phyloP scores from a whole-genome alignment of 2,888 invertebrate genomes.

The Neoitamus cyanurus region DNA sequence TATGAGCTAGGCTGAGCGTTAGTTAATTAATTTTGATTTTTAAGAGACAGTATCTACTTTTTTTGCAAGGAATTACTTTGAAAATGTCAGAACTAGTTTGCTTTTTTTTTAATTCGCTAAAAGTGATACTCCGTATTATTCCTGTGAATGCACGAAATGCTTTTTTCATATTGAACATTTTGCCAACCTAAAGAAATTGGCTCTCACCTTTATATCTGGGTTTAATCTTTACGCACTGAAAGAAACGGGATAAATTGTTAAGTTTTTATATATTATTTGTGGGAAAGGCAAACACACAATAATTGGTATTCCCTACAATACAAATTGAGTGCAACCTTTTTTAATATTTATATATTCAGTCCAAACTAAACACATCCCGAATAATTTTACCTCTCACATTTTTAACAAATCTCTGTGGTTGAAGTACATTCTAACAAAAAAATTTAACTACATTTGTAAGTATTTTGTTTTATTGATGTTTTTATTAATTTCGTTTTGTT shows the following conservation, averaged over 20 bases:
- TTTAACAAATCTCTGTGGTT: not conserved
- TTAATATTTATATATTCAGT: not conserved
- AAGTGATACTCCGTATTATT: too few species aligned
- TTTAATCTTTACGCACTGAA: too few species aligned
- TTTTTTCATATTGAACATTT: too few species aligned
- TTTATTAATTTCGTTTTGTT: constrained; percentile 50
- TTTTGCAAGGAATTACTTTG: too few species aligned
- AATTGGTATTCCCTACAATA: not conserved
- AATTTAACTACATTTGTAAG: constrained; percentile 20
- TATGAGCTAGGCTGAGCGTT: too few species aligned
- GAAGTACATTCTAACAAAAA: constrained; percentile 14
- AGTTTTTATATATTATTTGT: not conserved
- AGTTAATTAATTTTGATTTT: too few species aligned
- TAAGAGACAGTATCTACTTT: too few species aligned
- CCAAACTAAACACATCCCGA: not conserved
- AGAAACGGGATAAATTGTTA: not conserved
- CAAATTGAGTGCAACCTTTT: not conserved
- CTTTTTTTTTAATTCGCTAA: too few species aligned
- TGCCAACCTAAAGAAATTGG: not conserved
- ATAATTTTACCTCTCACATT: not conserved
- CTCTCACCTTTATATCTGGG: not conserved
- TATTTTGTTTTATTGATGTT: constrained; percentile 45
- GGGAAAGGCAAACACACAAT: not conserved
- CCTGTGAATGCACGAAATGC: too few species aligned
- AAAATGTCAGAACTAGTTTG: too few species aligned